Conservation (phyloP, 1,140 invertebrate species). For the Antheraea pernyi region DNA sequence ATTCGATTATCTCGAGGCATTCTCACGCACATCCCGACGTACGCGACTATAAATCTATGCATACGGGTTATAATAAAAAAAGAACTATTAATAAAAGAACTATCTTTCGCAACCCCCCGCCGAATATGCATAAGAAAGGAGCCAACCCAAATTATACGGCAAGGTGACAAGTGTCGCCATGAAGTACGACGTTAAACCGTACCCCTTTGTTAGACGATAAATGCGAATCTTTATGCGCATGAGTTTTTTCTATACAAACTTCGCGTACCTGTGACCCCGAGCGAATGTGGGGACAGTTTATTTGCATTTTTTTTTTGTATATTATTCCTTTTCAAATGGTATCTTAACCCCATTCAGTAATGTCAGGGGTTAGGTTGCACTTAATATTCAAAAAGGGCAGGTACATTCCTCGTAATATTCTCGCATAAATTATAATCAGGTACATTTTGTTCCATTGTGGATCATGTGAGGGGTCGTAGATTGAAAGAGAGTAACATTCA, state of each 20-base stretch:
- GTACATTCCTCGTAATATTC: constrained; percentile 79
- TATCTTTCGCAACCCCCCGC: constrained; percentile 65
- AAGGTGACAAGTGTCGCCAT: constrained; percentile 70
- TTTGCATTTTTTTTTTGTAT: constrained; percentile 74
- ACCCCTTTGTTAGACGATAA: constrained; percentile 34
- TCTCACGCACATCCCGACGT: constrained; percentile 71
- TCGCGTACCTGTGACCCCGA: constrained; percentile 61
- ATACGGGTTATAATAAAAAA: constrained; percentile 70
- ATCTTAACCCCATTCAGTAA: constrained; percentile 77
- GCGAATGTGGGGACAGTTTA: constrained; percentile 70
- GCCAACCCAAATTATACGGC: constrained; percentile 75
- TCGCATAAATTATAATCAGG: constrained; percentile 81
- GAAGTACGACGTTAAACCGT: constrained; percentile 37
- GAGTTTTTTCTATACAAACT: constrained; percentile 59
- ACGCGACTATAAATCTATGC: constrained; percentile 74
- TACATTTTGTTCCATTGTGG: constrained; percentile 76
- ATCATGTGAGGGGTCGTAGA: constrained; percentile 43
- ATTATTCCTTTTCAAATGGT: constrained; percentile 77
- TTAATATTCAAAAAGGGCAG: constrained; percentile 80
- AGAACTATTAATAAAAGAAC: constrained; percentile 70
- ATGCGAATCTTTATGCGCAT: constrained; percentile 53
- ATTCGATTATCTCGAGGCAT: constrained; percentile 75
- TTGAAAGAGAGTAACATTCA: constrained; percentile 44
- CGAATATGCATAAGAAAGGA: constrained; percentile 73
- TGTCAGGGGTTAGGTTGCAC: constrained; percentile 79